Evolutionary conservation across 2,113 vertebrate species (phyloP).

Genomic region (Elaphurus davidianus): DNA sequence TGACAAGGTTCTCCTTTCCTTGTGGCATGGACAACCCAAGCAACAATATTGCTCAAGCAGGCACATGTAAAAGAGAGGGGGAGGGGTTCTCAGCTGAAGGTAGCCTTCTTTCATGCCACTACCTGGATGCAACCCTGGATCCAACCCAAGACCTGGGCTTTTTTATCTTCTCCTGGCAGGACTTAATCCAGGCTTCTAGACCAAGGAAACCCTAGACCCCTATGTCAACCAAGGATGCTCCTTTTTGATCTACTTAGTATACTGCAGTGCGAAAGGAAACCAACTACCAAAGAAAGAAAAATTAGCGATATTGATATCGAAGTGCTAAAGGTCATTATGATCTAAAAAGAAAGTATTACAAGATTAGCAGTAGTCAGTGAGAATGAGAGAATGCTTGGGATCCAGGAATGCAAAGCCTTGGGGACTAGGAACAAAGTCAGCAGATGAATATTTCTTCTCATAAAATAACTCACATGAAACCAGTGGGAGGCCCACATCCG

Average conservation of each 20-base stretch:
- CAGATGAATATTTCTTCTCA: not conserved
- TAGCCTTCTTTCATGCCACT: not conserved
- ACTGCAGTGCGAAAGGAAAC: not conserved
- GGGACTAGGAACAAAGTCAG: not conserved
- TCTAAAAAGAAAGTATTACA: not conserved
- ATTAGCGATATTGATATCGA: not conserved
- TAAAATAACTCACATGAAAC: not conserved
- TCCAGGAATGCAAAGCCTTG: not conserved
- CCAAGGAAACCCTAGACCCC: not conserved
- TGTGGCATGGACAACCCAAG: not conserved
- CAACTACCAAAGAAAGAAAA: not conserved
- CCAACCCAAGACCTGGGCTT: not conserved
- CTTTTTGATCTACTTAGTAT: not conserved
- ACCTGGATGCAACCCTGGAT: not conserved
- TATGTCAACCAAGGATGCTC: not conserved
- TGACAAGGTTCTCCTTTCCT: not conserved
- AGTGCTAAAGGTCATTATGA: not conserved
- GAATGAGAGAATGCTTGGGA: not conserved
- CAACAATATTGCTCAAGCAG: not conserved
- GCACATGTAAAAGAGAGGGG: rapidly evolving
- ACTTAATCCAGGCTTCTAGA: not conserved
- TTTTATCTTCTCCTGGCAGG: not conserved
- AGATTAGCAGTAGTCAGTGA: not conserved
- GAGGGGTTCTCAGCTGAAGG: not conserved
- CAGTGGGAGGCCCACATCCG: not conserved